Evolutionary conservation across 2,113 vertebrate genomes (phyloP).

Genomic region (Candoia aspera): DNA sequence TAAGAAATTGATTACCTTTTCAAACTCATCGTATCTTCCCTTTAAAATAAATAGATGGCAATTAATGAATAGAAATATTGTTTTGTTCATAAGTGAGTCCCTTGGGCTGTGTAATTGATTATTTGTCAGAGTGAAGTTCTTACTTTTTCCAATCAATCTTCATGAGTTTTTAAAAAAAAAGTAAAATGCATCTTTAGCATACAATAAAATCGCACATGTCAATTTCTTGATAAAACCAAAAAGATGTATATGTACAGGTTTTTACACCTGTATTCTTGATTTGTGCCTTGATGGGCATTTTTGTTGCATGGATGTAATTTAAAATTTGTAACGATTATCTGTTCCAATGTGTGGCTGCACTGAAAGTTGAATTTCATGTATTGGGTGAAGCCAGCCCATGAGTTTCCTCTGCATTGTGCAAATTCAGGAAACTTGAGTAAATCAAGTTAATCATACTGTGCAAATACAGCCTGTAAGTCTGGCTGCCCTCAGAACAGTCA

Average conservation of each 20-base stretch:
- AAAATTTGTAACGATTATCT: background rate
- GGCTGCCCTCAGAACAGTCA: background rate
- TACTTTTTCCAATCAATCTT: background rate
- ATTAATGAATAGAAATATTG: background rate
- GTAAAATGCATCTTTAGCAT: background rate
- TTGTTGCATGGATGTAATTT: background rate
- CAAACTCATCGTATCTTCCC: background rate
- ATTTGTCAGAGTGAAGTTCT: background rate
- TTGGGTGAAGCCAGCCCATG: background rate
- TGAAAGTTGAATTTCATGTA: background rate
- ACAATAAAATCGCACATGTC: background rate
- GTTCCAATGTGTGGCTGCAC: background rate
- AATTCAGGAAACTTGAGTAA: background rate
- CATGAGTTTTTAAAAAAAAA: background rate
- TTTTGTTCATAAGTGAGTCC: background rate
- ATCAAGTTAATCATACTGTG: background rate
- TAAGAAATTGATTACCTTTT: background rate
- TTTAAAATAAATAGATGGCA: background rate
- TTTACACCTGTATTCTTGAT: background rate
- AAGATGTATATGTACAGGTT: background rate
- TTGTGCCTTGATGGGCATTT: background rate
- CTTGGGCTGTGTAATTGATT: background rate
- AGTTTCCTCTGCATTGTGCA: background rate
- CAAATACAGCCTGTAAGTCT: background rate
- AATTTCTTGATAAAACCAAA: background rate